Percentiles rank a stretch among this genome's conserved stretches.
phyloP scores from a whole-genome alignment of 2,888 invertebrate species.

The Sminthurides aquaticus region DNA sequence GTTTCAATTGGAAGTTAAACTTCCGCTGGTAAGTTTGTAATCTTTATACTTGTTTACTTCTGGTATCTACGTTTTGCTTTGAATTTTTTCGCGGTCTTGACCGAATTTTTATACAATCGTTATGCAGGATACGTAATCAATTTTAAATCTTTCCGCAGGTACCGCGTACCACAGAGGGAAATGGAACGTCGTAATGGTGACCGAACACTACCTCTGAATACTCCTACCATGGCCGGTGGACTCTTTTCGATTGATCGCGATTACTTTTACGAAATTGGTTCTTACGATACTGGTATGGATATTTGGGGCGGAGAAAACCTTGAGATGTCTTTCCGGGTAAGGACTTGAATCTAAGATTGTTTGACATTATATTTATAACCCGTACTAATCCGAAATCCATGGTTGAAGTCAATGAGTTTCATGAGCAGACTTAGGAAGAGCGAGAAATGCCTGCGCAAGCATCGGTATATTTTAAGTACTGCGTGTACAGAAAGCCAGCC shows the following conservation, averaged over 20 bases:
- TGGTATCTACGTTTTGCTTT: neutral
- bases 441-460: no score
- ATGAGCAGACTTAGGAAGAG: no score
- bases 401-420: no score
- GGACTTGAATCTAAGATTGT: constrained; percentile 46
- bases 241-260: constrained; percentile 78
- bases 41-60: no score
- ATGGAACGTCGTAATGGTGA: constrained; percentile 89
- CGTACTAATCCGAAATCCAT: no score
- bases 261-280: constrained; percentile 95
- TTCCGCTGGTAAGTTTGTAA: constrained; percentile 80
- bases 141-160: constrained; percentile 55
- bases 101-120: neutral
- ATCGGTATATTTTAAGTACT: no score
- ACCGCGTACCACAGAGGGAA: constrained; percentile 94
- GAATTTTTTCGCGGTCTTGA: no score
- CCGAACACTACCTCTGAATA: constrained; percentile 81
- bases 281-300: constrained; percentile 99
- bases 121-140: neutral
- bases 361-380: neutral
- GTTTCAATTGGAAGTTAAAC: constrained; percentile 99
- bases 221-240: constrained; percentile 98
- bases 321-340: constrained; percentile 57
- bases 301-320: constrained; percentile 77
- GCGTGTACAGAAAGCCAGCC: no score